Base-by-base conservation (phyloP, 2,888 invertebrate species). In the Pediacus dermestoides region DNA sequence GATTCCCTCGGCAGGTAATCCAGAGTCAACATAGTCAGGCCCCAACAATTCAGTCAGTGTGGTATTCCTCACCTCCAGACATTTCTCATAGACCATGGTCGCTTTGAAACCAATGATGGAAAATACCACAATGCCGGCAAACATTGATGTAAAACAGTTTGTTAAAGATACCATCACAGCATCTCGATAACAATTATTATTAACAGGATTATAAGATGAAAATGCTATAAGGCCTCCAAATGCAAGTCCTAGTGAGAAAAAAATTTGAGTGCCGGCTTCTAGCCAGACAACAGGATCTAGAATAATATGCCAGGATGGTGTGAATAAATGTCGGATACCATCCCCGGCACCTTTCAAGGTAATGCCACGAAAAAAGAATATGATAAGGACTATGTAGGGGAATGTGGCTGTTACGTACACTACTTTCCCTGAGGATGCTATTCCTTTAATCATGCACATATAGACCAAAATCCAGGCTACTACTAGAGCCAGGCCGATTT, bases 161-260 rank as follows among this genome's bases (percentile, higher is more conserved):
- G 92, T 92, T 56, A 92, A 70, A 12, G 93, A 92, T 18, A 96
- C 92, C 72, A 90, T 81, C 35, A 94, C 80, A 4, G 94, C 93
- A 66, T 96, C 96, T 48, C 92, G 77, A 63, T 90, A 92, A 67
- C 93, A 94, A 70, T 96, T 94, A 68, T 96, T 96, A 64, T 94
- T 92, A 2, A 92, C 89, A 0, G 94, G 93, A 70, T 95, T 96
- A 71, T 96, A 96, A 0, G 95, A 95, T 0, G 91, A 89, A 65
- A 95, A 96, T 1, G 95, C 95, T 44, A 96, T 95, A 21, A 96
- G 74, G 4, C 95, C 95, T 7, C 96, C 96, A 57, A 96, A 96
- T 1, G 94, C 95, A 31, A 96, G 72, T 4, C 95, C 95, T 43
- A 95, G 77, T 0, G 94, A 95, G 70, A 95, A 96, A 73, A 96